phyloP scores from a whole-genome alignment of 2,797 vertebrate genomes.

The Crenuchus spilurus region DNA sequence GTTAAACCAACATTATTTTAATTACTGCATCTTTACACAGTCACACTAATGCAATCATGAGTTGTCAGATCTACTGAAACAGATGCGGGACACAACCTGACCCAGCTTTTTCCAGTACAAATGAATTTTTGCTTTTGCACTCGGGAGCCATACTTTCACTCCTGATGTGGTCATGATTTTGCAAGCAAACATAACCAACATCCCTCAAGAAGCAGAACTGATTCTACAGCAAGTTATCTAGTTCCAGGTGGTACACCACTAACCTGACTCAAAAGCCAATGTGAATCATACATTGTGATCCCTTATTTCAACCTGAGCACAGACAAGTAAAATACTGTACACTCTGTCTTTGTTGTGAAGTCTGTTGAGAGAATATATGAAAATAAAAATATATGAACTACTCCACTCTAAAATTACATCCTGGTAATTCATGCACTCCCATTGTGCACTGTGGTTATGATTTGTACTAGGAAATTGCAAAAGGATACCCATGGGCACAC shows the following conservation, averaged over 20 bases:
- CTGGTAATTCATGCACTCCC: background rate
- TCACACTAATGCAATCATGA: too few relatives aligned
- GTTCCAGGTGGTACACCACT: background rate
- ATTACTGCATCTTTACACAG: too few relatives aligned
- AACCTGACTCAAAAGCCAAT: background rate
- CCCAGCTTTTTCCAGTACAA: background rate
- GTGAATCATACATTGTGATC: background rate
- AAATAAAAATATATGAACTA: background rate
- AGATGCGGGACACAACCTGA: too few relatives aligned
- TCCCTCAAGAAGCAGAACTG: background rate
- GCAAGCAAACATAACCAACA: too few relatives aligned
- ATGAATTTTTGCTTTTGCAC: too few relatives aligned
- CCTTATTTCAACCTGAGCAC: background rate
- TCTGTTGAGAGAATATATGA: background rate
- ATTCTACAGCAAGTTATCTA: background rate
- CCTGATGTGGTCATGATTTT: background rate
- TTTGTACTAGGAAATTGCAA: slow-evolving; percentile 21
- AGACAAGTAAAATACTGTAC: background rate
- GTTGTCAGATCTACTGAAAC: background rate
- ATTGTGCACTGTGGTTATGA: background rate
- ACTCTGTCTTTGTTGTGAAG: background rate
- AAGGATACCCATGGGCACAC: slow-evolving; percentile 7
- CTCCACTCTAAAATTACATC: background rate
- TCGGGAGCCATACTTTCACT: background rate
- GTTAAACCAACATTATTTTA: too few relatives aligned